phyloP scores from a whole-genome alignment of 2,113 vertebrate species.

The Catharus fuscescens region DNA sequence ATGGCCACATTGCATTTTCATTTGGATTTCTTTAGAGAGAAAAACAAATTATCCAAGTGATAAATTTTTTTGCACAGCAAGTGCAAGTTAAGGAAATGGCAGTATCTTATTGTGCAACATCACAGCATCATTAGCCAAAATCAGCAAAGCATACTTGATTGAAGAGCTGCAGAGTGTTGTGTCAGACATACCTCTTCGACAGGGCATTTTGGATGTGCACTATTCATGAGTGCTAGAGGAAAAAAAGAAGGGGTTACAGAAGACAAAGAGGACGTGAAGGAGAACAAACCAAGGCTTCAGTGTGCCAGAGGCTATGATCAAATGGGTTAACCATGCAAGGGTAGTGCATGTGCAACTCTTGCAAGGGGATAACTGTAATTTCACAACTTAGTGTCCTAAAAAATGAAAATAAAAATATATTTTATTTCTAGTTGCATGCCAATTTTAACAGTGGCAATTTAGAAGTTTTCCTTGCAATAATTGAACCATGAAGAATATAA shows the following conservation, averaged over 20 bases:
- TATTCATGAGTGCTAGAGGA: slow-evolving; percentile 82
- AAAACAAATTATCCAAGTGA: background rate
- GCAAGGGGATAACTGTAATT: background rate
- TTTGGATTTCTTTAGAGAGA: background rate
- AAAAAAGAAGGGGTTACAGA: slow-evolving; percentile 82
- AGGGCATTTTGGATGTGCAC: slow-evolving; percentile 79
- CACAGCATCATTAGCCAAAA: slow-evolving; percentile 8
- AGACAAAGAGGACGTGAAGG: slow-evolving; percentile 56
- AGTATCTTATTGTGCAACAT: background rate
- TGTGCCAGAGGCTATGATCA: background rate
- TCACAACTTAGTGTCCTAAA: background rate
- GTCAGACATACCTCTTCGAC: slow-evolving; percentile 80
- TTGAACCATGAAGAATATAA: background rate
- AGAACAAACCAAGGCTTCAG: slow-evolving; percentile 49
- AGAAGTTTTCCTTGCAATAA: background rate
- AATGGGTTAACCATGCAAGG: slow-evolving; percentile 36
- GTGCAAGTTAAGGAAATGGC: background rate
- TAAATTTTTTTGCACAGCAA: background rate
- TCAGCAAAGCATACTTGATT: slow-evolving; percentile 18
- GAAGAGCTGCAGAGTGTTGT: background rate
- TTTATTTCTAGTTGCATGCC: background rate
- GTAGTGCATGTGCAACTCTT: background rate
- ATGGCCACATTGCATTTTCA: background rate
- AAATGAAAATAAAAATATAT: background rate
- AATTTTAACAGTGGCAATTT: background rate